Evolutionary conservation across 2,888 invertebrate species (phyloP).

Genomic region (Hypercompe scribonia): DNA sequence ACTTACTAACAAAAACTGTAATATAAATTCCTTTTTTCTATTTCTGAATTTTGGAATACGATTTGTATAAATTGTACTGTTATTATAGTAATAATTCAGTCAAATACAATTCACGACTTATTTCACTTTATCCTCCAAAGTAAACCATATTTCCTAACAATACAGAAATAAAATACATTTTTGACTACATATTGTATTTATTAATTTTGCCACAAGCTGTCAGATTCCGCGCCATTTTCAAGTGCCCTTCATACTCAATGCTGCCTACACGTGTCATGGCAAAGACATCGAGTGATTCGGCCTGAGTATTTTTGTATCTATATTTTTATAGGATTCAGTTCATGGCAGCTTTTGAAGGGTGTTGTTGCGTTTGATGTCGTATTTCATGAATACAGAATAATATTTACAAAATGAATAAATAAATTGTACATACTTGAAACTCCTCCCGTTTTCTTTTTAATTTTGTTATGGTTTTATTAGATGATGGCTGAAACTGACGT

Average conservation of each 20-base stretch:
- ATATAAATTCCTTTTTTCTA: not conserved
- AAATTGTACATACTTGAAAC: not conserved
- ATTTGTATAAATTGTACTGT: not conserved
- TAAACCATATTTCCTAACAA: conserved; percentile 27
- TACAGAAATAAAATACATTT: conserved; percentile 36
- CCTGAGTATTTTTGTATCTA: conserved; percentile 56
- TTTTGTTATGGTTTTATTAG: not conserved
- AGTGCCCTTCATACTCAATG: conserved; percentile 69
- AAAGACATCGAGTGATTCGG: conserved; percentile 75
- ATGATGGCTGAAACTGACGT: not conserved
- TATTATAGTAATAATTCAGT: not conserved
- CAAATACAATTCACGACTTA: not conserved
- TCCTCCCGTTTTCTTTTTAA: not conserved
- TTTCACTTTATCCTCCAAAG: not conserved
- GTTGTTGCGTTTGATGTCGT: conserved; percentile 20
- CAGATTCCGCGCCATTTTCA: conserved; percentile 73
- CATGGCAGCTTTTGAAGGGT: conserved; percentile 42
- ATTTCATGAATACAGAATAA: conserved; percentile 13
- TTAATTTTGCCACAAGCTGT: conserved; percentile 59
- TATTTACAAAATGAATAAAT: not conserved
- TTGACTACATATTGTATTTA: conserved; percentile 46
- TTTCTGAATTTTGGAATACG: not conserved
- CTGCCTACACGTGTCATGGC: conserved; percentile 76
- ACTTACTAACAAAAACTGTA: not conserved
- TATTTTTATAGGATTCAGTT: conserved; percentile 65